Base-by-base conservation (phyloP, 2,797 vertebrate species). In the Hydrocynus forskahlii region DNA sequence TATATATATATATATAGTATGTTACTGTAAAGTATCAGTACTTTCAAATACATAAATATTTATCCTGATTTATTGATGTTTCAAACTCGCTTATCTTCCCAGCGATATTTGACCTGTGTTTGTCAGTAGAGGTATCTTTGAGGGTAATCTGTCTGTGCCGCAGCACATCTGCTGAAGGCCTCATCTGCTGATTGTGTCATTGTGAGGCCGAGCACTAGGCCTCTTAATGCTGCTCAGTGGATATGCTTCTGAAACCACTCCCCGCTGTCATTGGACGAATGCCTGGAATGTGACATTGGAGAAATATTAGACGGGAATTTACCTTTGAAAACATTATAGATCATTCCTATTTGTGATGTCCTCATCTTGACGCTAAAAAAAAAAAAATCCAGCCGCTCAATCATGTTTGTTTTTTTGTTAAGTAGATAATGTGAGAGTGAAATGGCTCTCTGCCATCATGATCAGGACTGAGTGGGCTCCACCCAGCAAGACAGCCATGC, bases 251-350 rank as follows among this genome's bases (percentile, higher is more conserved):
- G n/a, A 17, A 52, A 35, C 57, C 50, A 29, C 76, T 79, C 59
- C 67, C 71, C 1, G 12, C 75, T 66, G 63, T 69, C 50, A 9
- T 68, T 87, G 79, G 81, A 81, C 5, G 64, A 62, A 29, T 57
- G 76, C 86, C 81, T 38, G 78, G 75, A 85, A 21, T 48, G 40
- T 79, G 76, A 64, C 81, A 66, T 9, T 29, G 76, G 69, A 62
- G 76, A 73, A 76, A 60, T 62, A 59, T 66, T 48, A 23, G 68
- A 72, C 48, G 54, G 52, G 21, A 57, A 48, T 76, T 68, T 50
- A 14, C 60, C 43, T 45, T 23, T 4, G 54, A 52, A 72, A 75
- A 62, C 0, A 16, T 63, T 23, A 69, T 68, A 79, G 66, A 83
- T 81, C 75, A n/a, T 52, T 68, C 38, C 5, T 57, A 21, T 75